Evolutionary conservation across 1,140 invertebrate genomes (phyloP).

Genomic region (Drosophila orosa): DNA sequence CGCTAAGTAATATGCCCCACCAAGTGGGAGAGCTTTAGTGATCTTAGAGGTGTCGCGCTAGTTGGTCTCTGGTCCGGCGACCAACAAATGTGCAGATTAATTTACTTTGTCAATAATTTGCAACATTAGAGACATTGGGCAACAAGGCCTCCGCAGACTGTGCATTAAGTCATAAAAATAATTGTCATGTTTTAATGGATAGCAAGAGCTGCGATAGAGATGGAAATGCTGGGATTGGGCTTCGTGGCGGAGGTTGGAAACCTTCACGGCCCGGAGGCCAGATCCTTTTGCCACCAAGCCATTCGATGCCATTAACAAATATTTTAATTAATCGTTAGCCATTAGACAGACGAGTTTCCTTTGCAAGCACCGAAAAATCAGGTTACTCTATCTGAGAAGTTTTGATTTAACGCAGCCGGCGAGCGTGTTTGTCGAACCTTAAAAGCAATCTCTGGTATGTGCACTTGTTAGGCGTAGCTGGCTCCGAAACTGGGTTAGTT

Average conservation of each 20-base stretch:
- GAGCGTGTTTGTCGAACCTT: slow-evolving; percentile 37
- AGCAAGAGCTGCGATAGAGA: slow-evolving; percentile 3
- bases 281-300: slow-evolving; percentile 50
- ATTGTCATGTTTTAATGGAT: slow-evolving; percentile 50
- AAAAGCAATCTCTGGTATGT: slow-evolving; percentile 54
- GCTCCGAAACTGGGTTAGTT: slow-evolving; percentile 65
- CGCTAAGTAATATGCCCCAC: slow-evolving; percentile 19
- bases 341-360: slow-evolving; percentile 65
- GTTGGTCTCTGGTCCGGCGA: slow-evolving; percentile 29
- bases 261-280: slow-evolving; percentile 31
- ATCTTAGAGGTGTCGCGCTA: slow-evolving; percentile 48
- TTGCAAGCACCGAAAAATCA: slow-evolving; percentile 36
- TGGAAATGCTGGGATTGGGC: not conserved
- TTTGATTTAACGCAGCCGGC: slow-evolving; percentile 35
- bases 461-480: slow-evolving; percentile 64
- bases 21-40: slow-evolving; percentile 24
- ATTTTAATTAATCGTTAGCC: slow-evolving; percentile 76
- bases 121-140: slow-evolving; percentile 46
- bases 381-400: slow-evolving; percentile 56
- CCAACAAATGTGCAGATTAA: slow-evolving; percentile 58
- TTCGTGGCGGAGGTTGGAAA: slow-evolving; percentile 3
- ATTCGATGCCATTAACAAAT: slow-evolving; percentile 68
- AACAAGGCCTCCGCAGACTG: slow-evolving; percentile 33
- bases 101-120: slow-evolving; percentile 62
- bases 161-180: slow-evolving; percentile 53